These are phyloP conservation scores for Philypnodon macrostomus DNA, from an alignment of 2,797 vertebrate genomes.

Conservation along the genomic window DNA sequence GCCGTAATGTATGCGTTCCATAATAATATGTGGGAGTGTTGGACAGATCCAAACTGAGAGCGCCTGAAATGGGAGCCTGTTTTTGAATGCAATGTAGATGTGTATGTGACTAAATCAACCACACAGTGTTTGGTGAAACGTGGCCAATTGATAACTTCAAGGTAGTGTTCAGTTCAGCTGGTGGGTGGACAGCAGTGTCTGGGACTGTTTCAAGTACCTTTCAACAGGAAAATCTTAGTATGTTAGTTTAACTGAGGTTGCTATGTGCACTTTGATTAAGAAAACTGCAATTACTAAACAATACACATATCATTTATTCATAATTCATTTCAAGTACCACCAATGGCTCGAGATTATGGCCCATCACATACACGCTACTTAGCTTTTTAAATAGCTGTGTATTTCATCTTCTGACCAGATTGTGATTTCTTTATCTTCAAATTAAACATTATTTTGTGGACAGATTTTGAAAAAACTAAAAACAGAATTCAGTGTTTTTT, in stretches of 20 bases:
- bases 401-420: no score
- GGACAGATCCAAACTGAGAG: conserved; percentile 28
- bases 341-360: no score
- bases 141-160: conserved; percentile 48
- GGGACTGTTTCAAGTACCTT: conserved; percentile 26
- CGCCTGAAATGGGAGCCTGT: conserved; percentile 5
- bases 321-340: no score
- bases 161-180: conserved; percentile 39
- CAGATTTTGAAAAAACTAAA: no score
- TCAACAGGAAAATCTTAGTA: conserved; percentile 8
- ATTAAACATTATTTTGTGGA: no score
- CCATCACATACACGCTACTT: no score
- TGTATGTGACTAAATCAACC: conserved; percentile 41
- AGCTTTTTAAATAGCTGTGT: no score
- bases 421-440: no score
- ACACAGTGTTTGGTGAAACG: conserved; percentile 40
- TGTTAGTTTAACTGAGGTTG: no score
- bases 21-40: conserved; percentile 16
- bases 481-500: no score
- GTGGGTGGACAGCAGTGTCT: conserved; percentile 32
- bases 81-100: conserved; percentile 26
- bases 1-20: conserved; percentile 1
- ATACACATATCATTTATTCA: no score
- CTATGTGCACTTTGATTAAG: neutral
- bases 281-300: no score